phyloP scores from a whole-genome alignment of 2,797 vertebrate genomes.

The Cygnus olor region DNA sequence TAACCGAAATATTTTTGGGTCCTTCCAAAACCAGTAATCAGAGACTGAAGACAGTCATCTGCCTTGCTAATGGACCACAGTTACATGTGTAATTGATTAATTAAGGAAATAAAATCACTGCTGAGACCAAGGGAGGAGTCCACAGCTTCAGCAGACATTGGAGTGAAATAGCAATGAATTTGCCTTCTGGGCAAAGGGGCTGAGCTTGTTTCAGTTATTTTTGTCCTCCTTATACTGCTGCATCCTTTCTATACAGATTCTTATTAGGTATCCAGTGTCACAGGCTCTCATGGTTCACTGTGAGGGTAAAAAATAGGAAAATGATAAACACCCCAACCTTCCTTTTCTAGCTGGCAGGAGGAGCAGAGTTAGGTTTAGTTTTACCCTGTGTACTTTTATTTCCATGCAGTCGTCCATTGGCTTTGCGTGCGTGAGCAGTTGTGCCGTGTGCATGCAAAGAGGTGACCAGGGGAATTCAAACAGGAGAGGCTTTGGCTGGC shows the following conservation, averaged over 20 bases:
- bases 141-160: not conserved
- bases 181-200: not conserved
- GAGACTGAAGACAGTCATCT: slow-evolving; percentile 60
- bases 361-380: not conserved
- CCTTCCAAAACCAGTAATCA: slow-evolving; percentile 51
- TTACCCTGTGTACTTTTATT: not conserved
- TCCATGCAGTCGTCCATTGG: fast-evolving
- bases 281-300: not conserved
- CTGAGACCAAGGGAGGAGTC: slow-evolving; percentile 38
- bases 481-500: not conserved
- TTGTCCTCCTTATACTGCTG: not conserved
- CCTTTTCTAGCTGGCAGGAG: not conserved
- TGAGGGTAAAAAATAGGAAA: not conserved
- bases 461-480: not conserved
- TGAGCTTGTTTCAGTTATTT: not conserved
- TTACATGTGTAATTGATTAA: slow-evolving; percentile 71
- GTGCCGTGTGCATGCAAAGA: not conserved
- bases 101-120: slow-evolving; percentile 64
- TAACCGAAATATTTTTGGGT: slow-evolving; percentile 37
- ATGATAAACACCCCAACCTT: not conserved
- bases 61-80: slow-evolving; percentile 63
- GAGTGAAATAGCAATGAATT: not conserved
- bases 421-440: not conserved
- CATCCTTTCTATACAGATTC: not conserved
- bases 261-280: not conserved